A percentile compares a stretch with the other conserved stretches of the same genome.
phyloP scores from a whole-genome alignment of 2,797 vertebrate genomes.

The Ceryle rudis region DNA sequence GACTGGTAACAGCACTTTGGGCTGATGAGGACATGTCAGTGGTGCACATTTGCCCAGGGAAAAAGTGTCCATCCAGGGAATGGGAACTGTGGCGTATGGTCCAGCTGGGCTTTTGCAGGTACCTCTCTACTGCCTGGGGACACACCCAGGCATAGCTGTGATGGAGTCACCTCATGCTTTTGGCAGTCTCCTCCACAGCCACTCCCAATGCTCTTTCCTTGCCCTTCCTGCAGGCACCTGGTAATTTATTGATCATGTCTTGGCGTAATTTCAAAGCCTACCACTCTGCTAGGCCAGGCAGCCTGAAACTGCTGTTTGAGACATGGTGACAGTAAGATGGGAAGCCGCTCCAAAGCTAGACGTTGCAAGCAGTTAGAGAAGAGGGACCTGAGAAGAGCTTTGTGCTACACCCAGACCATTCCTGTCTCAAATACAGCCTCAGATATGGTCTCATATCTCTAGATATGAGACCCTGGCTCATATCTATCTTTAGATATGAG shows the following conservation, averaged over 20 bases:
- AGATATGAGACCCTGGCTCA: background rate
- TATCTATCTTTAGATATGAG: too few relatives aligned
- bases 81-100: fast-evolving
- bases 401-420: background rate
- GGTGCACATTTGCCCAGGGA: background rate
- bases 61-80: background rate
- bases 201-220: background rate
- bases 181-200: background rate
- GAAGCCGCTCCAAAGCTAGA: background rate
- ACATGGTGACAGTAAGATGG: background rate
- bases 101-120: background rate
- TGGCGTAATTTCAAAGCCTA: background rate
- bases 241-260: background rate
- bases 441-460: background rate
- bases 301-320: background rate
- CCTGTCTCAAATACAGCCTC: background rate
- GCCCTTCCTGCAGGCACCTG: background rate
- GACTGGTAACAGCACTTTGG: fast-evolving
- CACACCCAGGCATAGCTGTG: background rate
- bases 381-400: background rate
- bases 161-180: background rate
- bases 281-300: background rate
- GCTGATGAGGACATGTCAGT: background rate
- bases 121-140: background rate
- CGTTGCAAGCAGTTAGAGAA: background rate